Evolutionary conservation across 2,113 vertebrate genomes (phyloP), one percentile per base, ranked within the genome.

Genomic region (Numenius arquata): DNA sequence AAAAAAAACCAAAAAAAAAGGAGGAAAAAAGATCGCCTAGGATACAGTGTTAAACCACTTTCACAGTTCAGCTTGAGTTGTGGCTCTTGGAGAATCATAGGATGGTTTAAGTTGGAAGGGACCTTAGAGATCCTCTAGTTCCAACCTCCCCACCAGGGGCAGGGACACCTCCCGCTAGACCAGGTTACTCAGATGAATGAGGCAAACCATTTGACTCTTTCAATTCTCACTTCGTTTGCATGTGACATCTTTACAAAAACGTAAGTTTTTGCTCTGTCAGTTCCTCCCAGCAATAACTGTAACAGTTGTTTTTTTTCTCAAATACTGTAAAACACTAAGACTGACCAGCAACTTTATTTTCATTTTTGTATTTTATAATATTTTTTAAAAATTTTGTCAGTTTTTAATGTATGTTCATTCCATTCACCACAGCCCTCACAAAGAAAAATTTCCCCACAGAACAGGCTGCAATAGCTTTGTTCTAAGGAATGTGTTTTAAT

Each of bases 11-110:
- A 30, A 98, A 98, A 91, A 98, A 96, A 96, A 95, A 98, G 98
- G 97, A 96, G 98, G 97, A 98, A 98, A 98, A 98, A 98, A 99
- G 98, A 98, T 99, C 98, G 96, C 98, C 99, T 99, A 99, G 98
- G 99, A 99, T 99, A 99, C 99, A 99, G 99, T 99, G 99, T 99
- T 99, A 99, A 99, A 99, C 99, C 99, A 99, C 99, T 99, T 99
- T 99, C 99, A 99, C 99, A 99, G 99, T 99, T 99, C 99, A 99
- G 98, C 99, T 99, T 98, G 99, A 99, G 99, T 99, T 99, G 98
- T 99, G 99, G 99, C 99, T 99, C 98, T 98, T 99, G 98, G 98
- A 99, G 98, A 99, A 66, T 66, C 63, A 66, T 15, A 23, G 40
- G 43, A 21, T 21, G 41, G 63, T 66, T 66, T 66, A 15, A 41